Base-by-base conservation (phyloP, 2,113 vertebrate species). In the Chlorodrepanis virens region DNA sequence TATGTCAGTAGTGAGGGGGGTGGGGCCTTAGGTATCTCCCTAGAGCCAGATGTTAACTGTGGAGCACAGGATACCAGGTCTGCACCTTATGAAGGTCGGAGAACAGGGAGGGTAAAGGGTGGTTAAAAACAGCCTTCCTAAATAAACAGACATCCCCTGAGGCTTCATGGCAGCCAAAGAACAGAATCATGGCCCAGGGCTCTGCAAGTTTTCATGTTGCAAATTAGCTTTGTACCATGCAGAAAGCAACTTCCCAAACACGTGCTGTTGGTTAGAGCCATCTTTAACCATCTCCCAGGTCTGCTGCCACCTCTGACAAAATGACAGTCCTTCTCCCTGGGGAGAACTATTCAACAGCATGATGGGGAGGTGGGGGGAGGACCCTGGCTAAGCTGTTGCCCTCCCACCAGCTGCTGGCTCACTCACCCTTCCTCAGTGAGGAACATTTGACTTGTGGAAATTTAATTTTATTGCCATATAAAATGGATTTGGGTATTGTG, bases 311-410 rank as follows among this genome's bases (percentile, higher is more conserved):
- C 37, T 61, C 44, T 45, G 50, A 29, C 7, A 45, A 61, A 57
- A 56, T 0, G 1, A 18, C 15, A 61, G 35, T 24, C 39, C 1
- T 20, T 6, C 9, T 19, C 31, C 39, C 28, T 17, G 42, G 6
- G 14, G 3, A 40, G 19, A 50, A 85, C 25, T 33, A 50, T 18
- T 50, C 28, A 53, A 6, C 4, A 63, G 25, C 10, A 19, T 10
- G 24, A 2, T 2, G 1, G 7, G n/a, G 3, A 6, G 3, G 47
- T 3, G 4, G 2, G 9, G 12, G 12, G 4, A 35, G 25, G 33
- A 40, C 12, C 10, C 40, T 42, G 18, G 24, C n/a, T 65, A 35
- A 79, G 27, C 11, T 29, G 14, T 2, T 27, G 10, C 19, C n/a
- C 11, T 3, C 1, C 18, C 29, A 15, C 6, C 24, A 64, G 61